Evolutionary conservation across 2,888 invertebrate species (phyloP).

Genomic region (Conops quadrifasciatus): DNA sequence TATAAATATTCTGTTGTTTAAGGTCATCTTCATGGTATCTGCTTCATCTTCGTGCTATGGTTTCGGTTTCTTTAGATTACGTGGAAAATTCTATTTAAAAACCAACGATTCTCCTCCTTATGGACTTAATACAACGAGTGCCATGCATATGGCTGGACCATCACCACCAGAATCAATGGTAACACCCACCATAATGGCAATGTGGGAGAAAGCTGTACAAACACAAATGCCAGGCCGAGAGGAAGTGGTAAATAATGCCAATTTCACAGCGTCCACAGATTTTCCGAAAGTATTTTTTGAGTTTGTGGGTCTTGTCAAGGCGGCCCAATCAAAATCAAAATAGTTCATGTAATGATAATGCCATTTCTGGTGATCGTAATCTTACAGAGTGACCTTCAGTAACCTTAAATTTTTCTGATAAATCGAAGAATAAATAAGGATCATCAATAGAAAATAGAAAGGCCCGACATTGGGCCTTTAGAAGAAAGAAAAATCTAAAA

Average conservation of each 20-base stretch:
- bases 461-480: too few species aligned
- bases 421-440: too few species aligned
- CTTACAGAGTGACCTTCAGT: too few species aligned
- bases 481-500: too few species aligned
- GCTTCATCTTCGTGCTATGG: too few species aligned
- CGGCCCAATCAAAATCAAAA: too few species aligned
- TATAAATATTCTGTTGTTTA: background rate
- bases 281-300: constrained; percentile 1
- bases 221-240: background rate
- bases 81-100: constrained; percentile 75
- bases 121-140: constrained; percentile 66
- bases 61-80: constrained; percentile 65
- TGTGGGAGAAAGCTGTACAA: background rate
- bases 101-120: constrained; percentile 73
- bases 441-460: too few species aligned
- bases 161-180: constrained; percentile 37
- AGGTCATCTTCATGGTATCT: too few species aligned
- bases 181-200: constrained; percentile 27
- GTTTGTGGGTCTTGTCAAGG: too few species aligned
- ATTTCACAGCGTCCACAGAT: background rate
- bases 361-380: too few species aligned
- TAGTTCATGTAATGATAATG: too few species aligned
- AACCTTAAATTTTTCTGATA: too few species aligned
- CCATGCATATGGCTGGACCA: background rate
- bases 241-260: background rate